phyloP scores from a whole-genome alignment of 1,140 invertebrate genomes.

The Scaptomyza graminum region DNA sequence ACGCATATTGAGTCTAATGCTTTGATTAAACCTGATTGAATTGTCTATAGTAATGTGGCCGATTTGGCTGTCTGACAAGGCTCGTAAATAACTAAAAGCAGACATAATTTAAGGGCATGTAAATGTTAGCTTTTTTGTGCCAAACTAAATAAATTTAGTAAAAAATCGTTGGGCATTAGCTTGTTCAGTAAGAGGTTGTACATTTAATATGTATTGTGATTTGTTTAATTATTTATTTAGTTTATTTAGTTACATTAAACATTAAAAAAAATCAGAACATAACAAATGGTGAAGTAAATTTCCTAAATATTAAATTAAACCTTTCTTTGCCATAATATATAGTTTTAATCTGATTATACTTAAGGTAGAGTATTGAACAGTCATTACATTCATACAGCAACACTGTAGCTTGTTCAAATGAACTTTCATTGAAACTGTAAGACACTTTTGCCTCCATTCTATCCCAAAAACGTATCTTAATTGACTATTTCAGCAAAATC shows the following conservation, averaged over 20 bases:
- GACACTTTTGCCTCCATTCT: background rate
- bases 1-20: constrained; percentile 54
- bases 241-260: too few relatives aligned
- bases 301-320: too few relatives aligned
- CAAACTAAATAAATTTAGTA: background rate
- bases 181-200: too few relatives aligned
- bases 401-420: background rate
- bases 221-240: too few relatives aligned
- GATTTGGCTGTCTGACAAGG: constrained; percentile 44
- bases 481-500: constrained; percentile 20
- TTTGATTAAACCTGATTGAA: constrained; percentile 78
- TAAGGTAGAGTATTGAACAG: too few relatives aligned
- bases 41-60: constrained; percentile 62
- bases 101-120: constrained; percentile 28
- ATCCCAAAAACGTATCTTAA: constrained; percentile 29
- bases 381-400: background rate
- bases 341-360: too few relatives aligned
- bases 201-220: too few relatives aligned
- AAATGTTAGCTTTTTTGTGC: constrained; percentile 15
- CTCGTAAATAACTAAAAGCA: constrained; percentile 41
- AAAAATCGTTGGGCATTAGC: background rate
- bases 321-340: too few relatives aligned
- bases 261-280: too few relatives aligned
- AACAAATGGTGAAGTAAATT: too few relatives aligned
- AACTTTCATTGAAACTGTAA: background rate